Evolutionary conservation across 2,888 invertebrate genomes (phyloP).

Genomic region (Dyspetes luteomarginatus): DNA sequence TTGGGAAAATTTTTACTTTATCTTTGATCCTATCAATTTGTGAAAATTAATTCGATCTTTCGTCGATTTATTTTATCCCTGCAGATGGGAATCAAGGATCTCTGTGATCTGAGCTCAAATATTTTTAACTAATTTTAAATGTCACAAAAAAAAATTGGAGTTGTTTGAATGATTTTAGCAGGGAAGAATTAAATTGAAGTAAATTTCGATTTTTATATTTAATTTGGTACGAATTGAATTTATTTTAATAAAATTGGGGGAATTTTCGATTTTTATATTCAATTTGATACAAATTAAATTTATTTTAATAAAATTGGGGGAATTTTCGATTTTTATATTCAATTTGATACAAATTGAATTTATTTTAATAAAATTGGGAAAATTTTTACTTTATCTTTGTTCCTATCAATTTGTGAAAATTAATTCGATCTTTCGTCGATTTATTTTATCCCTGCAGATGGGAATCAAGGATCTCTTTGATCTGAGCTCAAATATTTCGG

Average conservation of each 20-base stretch:
- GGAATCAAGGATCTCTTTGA: slow-evolving; percentile 86
- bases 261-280: neutral
- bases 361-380: slow-evolving; percentile 13
- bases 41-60: neutral
- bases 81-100: slow-evolving; percentile 86
- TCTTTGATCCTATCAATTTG: no score
- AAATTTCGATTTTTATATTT: neutral
- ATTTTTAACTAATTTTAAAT: no score
- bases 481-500: slow-evolving; percentile 85
- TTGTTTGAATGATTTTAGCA: no score
- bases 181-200: neutral
- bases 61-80: slow-evolving; percentile 16
- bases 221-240: no score
- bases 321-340: no score
- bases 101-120: slow-evolving; percentile 86
- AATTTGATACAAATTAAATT: no score
- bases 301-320: slow-evolving; percentile 5
- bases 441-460: slow-evolving; percentile 83
- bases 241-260: neutral
- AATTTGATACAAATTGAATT: neutral
- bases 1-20: neutral
- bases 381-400: no score
- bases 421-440: neutral
- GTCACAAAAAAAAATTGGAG: no score
- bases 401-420: no score